Percentiles rank a stretch among this genome's conserved stretches.
Conservation (phyloP, 1,140 invertebrate species). For the Ditylenchus dipsaci region DNA sequence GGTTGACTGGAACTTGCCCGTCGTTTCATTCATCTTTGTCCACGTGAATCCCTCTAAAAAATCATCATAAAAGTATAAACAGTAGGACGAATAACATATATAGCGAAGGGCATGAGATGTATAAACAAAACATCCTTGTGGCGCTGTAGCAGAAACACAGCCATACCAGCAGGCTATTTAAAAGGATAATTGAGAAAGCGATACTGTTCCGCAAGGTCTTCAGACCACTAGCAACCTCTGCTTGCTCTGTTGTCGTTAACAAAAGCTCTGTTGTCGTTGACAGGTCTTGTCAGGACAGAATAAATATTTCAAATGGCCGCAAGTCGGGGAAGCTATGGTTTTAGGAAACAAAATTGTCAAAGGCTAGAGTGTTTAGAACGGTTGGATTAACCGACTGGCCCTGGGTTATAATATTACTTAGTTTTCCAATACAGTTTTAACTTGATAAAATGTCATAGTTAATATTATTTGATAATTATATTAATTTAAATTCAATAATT, state of each 20-base stretch:
- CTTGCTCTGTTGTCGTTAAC: slow-evolving; percentile 52
- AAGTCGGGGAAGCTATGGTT: too few relatives aligned
- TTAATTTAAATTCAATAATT: too few relatives aligned
- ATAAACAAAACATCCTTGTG: slow-evolving; percentile 59
- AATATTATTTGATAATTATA: too few relatives aligned
- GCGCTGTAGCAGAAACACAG: slow-evolving; percentile 61
- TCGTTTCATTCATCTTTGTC: slow-evolving; percentile 56
- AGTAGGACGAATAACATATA: slow-evolving; percentile 3
- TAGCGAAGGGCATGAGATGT: slow-evolving; percentile 45
- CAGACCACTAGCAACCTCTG: slow-evolving; percentile 57
- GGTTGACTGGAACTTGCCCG: slow-evolving; percentile 46
- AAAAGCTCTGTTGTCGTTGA: slow-evolving; percentile 70
- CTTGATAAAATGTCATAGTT: too few relatives aligned
- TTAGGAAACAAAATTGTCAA: too few relatives aligned
- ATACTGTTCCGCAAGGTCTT: slow-evolving; percentile 62
- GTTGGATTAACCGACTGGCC: too few relatives aligned
- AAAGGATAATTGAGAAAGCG: slow-evolving; percentile 62
- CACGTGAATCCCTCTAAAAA: slow-evolving; percentile 47
- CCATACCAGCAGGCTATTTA: slow-evolving; percentile 63
- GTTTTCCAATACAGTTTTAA: too few relatives aligned
- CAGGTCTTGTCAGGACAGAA: too few relatives aligned
- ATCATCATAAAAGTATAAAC: background rate
- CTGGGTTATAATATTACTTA: too few relatives aligned
- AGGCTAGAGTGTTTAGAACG: too few relatives aligned
- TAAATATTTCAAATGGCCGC: too few relatives aligned